phyloP scores from a whole-genome alignment of 2,113 vertebrate species.

The Anoura caudifer region DNA sequence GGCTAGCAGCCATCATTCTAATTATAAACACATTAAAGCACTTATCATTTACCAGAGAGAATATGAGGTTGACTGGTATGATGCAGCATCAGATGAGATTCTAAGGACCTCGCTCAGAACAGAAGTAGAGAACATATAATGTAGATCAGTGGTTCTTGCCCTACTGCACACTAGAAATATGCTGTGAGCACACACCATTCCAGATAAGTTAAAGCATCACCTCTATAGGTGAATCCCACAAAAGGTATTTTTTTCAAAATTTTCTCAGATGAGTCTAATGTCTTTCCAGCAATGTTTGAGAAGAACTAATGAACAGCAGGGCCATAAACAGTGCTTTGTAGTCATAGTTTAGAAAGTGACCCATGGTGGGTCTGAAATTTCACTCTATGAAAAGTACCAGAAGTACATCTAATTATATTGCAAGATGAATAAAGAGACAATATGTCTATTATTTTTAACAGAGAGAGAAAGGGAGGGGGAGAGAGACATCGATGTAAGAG shows the following conservation, averaged over 20 bases:
- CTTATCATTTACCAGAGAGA: not conserved
- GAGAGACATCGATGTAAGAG: too few species aligned
- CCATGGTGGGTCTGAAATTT: not conserved
- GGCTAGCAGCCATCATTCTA: not conserved
- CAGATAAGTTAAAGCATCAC: not conserved
- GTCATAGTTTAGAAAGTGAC: not conserved
- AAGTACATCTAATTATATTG: not conserved
- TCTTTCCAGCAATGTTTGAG: not conserved
- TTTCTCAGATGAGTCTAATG: not conserved
- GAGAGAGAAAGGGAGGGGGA: too few species aligned
- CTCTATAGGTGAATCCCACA: not conserved
- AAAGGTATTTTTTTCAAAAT: not conserved
- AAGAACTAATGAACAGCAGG: not conserved
- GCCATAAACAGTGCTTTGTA: not conserved
- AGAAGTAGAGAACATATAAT: not conserved
- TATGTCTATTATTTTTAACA: too few species aligned
- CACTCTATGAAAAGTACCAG: not conserved
- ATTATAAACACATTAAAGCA: not conserved
- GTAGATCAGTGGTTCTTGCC: not conserved
- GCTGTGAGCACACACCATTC: not conserved
- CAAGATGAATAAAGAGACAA: not conserved
- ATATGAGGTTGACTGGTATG: not conserved
- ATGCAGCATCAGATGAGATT: not conserved
- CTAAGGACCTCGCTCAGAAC: not conserved
- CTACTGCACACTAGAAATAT: not conserved